These are phyloP conservation scores for Pegea sp. DNA, from an alignment of 23 tunicate species.

Conservation along the genomic window DNA sequence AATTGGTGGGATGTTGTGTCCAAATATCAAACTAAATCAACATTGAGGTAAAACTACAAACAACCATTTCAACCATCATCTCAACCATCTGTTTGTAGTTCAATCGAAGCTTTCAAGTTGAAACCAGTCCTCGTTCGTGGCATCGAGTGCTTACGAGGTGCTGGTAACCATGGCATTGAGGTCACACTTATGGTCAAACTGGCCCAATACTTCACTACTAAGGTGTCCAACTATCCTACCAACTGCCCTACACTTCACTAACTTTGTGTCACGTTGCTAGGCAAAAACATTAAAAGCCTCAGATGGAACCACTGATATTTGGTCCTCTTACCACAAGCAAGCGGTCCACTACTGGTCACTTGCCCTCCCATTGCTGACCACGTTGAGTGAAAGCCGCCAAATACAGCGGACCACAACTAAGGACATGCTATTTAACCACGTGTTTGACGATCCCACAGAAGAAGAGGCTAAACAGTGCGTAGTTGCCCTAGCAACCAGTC, in stretches of 20 bases:
- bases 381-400: conserved; percentile 1
- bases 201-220: conserved; percentile 71
- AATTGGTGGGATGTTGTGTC: conserved; percentile 14
- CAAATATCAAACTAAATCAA: too few relatives aligned
- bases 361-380: conserved; percentile 20
- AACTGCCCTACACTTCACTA: background rate
- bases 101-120: conserved; percentile 7
- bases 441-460: conserved; percentile 14
- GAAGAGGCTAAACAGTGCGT: conserved; percentile 38
- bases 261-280: conserved; percentile 3
- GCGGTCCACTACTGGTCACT: conserved; percentile 61
- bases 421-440: conserved; percentile 32
- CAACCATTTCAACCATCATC: too few relatives aligned
- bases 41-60: too few relatives aligned
- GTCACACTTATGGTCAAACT: conserved; percentile 18
- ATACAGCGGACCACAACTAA: conserved; percentile 6
- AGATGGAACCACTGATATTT: conserved; percentile 9
- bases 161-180: conserved; percentile 57
- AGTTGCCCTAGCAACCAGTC: too few relatives aligned
- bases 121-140: conserved; percentile 31
- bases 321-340: conserved; percentile 45
- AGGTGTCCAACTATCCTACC: conserved; percentile 9
- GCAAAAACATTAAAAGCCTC: conserved; percentile 11
- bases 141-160: conserved; percentile 38
- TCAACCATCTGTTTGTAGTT: too few relatives aligned